Evolutionary conservation across 2,113 vertebrate genomes (phyloP).

Genomic region (Alaudala cheleensis): DNA sequence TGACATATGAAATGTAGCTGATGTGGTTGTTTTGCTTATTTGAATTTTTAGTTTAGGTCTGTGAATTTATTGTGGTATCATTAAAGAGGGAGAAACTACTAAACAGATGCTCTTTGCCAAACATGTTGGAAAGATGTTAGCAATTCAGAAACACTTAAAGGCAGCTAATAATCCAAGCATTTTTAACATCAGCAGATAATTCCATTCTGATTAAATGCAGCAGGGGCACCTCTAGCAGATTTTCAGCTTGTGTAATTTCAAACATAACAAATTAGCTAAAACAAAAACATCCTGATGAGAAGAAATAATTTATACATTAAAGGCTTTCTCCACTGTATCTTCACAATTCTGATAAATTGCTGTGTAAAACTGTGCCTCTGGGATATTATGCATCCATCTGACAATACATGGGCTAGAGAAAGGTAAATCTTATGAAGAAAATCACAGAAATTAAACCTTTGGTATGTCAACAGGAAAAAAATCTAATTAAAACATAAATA

Average conservation of each 20-base stretch:
- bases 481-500: neutral
- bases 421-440: neutral
- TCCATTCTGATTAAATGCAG: neutral
- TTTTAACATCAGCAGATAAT: neutral
- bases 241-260: neutral
- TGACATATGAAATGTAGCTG: neutral
- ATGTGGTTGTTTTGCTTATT: neutral
- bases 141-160: constrained; percentile 6
- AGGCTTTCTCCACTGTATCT: neutral
- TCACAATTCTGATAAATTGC: neutral
- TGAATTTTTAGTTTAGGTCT: neutral
- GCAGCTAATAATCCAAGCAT: neutral
- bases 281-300: neutral
- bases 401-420: neutral
- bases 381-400: neutral
- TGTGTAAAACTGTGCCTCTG: neutral
- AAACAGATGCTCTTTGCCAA: neutral
- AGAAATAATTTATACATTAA: constrained; percentile 22
- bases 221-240: neutral
- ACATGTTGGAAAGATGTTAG: neutral
- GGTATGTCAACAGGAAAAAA: neutral
- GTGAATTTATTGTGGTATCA: neutral
- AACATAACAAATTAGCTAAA: neutral
- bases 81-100: neutral
- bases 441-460: neutral